Evolutionary conservation across 1,140 invertebrate species (phyloP).

Genomic region (Drosophila virilis): DNA sequence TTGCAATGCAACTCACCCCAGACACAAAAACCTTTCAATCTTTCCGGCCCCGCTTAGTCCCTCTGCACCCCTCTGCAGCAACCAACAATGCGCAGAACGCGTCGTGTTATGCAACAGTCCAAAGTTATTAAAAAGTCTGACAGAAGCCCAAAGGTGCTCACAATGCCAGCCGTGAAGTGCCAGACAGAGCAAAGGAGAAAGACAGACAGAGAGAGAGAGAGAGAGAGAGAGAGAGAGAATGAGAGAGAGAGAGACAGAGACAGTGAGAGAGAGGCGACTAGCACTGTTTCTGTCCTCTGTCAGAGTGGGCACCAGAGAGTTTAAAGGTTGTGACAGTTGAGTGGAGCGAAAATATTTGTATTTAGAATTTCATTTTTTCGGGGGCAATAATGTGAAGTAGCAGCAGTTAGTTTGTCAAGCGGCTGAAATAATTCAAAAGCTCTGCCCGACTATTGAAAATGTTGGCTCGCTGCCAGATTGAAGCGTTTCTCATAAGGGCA

Average conservation of each 20-base stretch:
- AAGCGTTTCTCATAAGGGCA: not conserved
- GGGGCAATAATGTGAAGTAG: not conserved
- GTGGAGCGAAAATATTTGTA: constrained; percentile 4
- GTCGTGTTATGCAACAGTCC: constrained; percentile 60
- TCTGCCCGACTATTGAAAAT: constrained; percentile 25
- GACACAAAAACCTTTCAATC: not conserved
- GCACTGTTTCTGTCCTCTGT: not conserved
- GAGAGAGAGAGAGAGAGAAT: not conserved
- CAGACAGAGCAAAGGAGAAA: not conserved
- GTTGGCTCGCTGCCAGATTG: not conserved
- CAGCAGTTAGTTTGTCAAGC: not conserved
- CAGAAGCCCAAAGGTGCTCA: constrained; percentile 43
- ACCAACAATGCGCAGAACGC: constrained; percentile 3
- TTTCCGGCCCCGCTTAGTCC: not conserved
- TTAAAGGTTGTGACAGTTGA: not conserved
- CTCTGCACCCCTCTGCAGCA: not conserved
- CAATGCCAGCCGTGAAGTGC: constrained; percentile 17
- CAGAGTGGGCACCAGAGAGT: not conserved
- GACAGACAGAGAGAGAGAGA: not conserved
- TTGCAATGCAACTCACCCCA: constrained; percentile 52
- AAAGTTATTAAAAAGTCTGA: constrained; percentile 76
- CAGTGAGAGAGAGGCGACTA: too few species aligned
- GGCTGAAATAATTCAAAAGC: not conserved
- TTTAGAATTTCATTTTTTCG: not conserved
- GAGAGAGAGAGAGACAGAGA: not conserved